phyloP scores from a whole-genome alignment of 2,888 invertebrate species.

The Eristalis pertinax region DNA sequence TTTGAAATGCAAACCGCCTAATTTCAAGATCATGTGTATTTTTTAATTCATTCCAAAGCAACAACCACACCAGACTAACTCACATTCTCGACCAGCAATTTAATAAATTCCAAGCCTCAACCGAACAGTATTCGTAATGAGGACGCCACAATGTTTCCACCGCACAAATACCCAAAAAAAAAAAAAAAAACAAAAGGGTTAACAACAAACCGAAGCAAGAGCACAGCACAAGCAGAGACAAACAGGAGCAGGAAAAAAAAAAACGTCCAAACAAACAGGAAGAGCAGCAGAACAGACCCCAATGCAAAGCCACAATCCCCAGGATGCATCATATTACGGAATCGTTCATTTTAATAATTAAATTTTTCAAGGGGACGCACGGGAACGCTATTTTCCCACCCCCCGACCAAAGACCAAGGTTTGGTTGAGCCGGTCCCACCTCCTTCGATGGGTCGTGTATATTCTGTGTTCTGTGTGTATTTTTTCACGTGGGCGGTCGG shows the following conservation, averaged over 20 bases:
- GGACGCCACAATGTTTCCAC: slow-evolving; percentile 66
- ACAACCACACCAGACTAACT: neutral
- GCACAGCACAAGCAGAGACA: neutral
- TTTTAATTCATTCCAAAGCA: neutral
- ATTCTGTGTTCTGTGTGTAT: neutral
- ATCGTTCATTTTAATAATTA: slow-evolving; percentile 73
- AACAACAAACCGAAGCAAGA: slow-evolving; percentile 1
- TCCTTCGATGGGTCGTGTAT: slow-evolving; percentile 11
- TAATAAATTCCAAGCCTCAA: slow-evolving; percentile 31
- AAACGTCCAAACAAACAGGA: slow-evolving; percentile 29
- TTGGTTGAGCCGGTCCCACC: slow-evolving; percentile 3
- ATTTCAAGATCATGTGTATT: neutral
- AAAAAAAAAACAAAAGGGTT: neutral
- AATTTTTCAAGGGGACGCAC: slow-evolving; percentile 67
- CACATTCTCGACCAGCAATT: neutral
- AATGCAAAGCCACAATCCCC: slow-evolving; percentile 67
- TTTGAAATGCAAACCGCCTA: slow-evolving; percentile 2
- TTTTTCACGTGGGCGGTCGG: slow-evolving; percentile 7
- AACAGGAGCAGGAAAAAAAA: slow-evolving; percentile 1
- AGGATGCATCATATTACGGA: slow-evolving; percentile 71
- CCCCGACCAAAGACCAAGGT: slow-evolving; percentile 9
- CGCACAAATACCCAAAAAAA: slow-evolving; percentile 18
- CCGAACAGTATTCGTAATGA: slow-evolving; percentile 30
- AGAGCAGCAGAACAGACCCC: slow-evolving; percentile 54
- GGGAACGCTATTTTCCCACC: slow-evolving; percentile 40